These are phyloP conservation scores for Onychostoma macrolepis DNA, from an alignment of 2,113 vertebrate species.

Conservation along the genomic window DNA sequence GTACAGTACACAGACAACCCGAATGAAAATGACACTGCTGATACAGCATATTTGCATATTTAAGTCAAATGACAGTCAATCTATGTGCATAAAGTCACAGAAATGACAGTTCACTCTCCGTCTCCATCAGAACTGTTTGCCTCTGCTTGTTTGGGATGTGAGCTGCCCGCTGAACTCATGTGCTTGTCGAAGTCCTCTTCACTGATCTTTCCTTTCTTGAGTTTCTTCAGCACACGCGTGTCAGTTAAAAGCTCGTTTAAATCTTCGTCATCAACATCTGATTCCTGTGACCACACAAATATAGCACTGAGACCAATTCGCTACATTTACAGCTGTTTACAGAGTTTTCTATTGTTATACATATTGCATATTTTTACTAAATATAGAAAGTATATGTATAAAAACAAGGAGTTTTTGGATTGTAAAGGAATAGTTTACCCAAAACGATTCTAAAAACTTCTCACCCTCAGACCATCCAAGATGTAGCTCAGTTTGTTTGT, in stretches of 20 bases:
- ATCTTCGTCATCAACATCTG: slow-evolving; percentile 85
- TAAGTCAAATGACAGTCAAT: neutral
- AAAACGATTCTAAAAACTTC: neutral
- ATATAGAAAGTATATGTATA: too few species aligned
- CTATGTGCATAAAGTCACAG: neutral
- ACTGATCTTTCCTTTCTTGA: slow-evolving; percentile 90
- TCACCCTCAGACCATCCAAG: neutral
- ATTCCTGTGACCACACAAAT: slow-evolving; percentile 73
- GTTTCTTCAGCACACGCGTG: slow-evolving; percentile 89
- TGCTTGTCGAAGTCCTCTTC: slow-evolving; percentile 91
- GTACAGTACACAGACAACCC: neutral
- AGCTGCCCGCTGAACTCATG: slow-evolving; percentile 64
- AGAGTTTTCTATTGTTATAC: neutral
- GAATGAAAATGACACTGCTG: slow-evolving; percentile 6
- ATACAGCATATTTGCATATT: slow-evolving; percentile 21
- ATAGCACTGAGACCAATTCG: neutral
- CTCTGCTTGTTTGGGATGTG: neutral
- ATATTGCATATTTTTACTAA: too few species aligned
- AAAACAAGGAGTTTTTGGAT: neutral
- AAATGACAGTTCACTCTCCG: neutral
- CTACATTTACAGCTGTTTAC: neutral
- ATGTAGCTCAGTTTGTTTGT: neutral
- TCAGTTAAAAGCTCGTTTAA: slow-evolving; percentile 89
- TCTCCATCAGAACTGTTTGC: neutral
- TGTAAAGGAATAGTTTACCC: neutral